Base-by-base conservation (phyloP, 2,113 vertebrate species). In the Mobula birostris region DNA sequence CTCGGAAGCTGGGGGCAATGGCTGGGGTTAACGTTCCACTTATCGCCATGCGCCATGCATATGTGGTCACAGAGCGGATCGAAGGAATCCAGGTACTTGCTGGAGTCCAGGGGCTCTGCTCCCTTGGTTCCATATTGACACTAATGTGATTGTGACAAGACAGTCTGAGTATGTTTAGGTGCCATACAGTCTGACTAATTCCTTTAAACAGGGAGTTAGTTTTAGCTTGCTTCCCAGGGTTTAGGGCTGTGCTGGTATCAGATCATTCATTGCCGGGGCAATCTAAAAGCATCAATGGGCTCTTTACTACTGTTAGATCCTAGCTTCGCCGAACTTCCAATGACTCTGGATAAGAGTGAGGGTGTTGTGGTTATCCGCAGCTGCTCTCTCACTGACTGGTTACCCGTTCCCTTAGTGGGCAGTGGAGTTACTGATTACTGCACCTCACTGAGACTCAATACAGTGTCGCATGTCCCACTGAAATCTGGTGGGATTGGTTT, bases 1-100 rank as follows among this genome's bases (percentile, higher is more conserved):
- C 98, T 0, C 95, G 94, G 17, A 96, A 97, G 0, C 97, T 99
- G 95, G 99, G 99, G 6, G 94, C 79, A 32, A 98, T 99, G 99
- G 99, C 98, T 0, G 98, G 98, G 0, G 99, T 99, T 56, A 98
- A 96, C 0, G 98, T 99, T 72, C 99, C 99, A 0, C 97, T 99
- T 76, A 95, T 99, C 70, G 99, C 96, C 0, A 99, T 99, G 98
- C 98, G 98, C 95, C 99, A 99, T 0, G 98, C 99, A 40, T 99
- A 99, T 0, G 97, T 99, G 0, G 98, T 99, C 95, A 99, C 99
- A 0, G 98, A 99, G 96, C 97, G 98, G 95, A 99, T 99, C 0
- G 97, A 99, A 94, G 99, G 99, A 85, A 99, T 99, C 94, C 99
- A 99, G 98, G 99, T 99, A 94, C 74, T 95, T 15, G 61, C 29